phyloP scores from a whole-genome alignment of 2,888 invertebrate genomes.

The Caenorhabditis doughertyi region DNA sequence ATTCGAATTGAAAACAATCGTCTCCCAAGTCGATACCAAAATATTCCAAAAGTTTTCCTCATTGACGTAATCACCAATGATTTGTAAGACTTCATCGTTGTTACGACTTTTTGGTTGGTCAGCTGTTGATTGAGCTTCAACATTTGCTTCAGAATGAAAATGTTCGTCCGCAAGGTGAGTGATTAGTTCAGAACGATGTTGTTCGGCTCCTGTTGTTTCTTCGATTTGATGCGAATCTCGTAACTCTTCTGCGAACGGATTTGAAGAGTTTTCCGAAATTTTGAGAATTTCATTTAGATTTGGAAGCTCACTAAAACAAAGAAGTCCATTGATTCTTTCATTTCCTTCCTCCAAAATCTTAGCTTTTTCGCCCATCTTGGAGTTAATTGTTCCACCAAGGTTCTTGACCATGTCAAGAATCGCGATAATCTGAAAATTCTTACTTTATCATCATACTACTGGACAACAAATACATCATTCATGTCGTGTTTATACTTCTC shows the following conservation, averaged over 20 bases:
- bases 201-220: too few relatives aligned
- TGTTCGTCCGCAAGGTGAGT: too few relatives aligned
- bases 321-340: background rate
- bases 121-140: too few relatives aligned
- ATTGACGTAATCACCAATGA: background rate
- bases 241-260: too few relatives aligned
- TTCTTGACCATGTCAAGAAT: background rate
- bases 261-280: too few relatives aligned
- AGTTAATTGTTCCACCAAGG: conserved; percentile 16
- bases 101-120: background rate
- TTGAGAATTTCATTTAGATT: conserved; percentile 3
- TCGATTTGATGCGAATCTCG: too few relatives aligned
- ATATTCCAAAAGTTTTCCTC: background rate
- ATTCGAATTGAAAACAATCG: background rate
- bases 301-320: background rate
- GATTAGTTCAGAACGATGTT: too few relatives aligned
- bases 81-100: background rate
- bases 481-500: conserved; percentile 21
- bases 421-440: conserved; percentile 3
- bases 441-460: background rate
- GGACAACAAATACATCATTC: too few relatives aligned
- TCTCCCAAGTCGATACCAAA: background rate
- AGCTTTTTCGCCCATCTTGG: background rate
- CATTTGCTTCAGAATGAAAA: too few relatives aligned
- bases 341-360: background rate